A percentile compares a stretch with the other conserved stretches of the same genome.
Evolutionary conservation across 2,113 vertebrate genomes (phyloP).

Genomic region (Scatophagus argus): DNA sequence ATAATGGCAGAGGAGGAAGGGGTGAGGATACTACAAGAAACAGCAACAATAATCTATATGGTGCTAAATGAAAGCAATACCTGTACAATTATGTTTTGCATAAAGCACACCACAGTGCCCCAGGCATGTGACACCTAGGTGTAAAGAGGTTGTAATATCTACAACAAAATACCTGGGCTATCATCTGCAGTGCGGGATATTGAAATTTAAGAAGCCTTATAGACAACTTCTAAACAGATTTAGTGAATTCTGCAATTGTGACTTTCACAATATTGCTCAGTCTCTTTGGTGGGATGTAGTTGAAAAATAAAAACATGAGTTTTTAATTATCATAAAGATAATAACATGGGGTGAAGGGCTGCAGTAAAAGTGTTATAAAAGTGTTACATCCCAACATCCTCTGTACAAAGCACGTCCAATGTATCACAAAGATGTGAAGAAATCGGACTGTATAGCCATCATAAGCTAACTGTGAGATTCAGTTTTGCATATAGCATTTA

Average conservation of each 20-base stretch:
- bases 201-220: not conserved
- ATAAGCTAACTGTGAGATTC: constrained; percentile 10
- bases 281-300: not conserved
- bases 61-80: not conserved
- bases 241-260: not conserved
- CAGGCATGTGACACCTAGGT: not conserved
- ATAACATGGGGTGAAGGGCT: no score
- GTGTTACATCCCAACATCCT: not conserved
- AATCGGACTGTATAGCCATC: not conserved
- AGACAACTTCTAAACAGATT: not conserved
- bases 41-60: not conserved
- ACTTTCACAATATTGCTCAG: not conserved
- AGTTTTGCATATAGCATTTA: not conserved
- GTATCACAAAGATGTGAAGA: not conserved
- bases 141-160: not conserved
- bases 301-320: not conserved
- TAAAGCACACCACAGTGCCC: not conserved
- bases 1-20: not conserved
- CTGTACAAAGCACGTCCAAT: not conserved
- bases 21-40: not conserved
- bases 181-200: not conserved
- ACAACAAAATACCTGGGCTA: not conserved
- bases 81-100: not conserved
- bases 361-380: not conserved
- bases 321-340: not conserved